phyloP scores from a whole-genome alignment of 1,140 invertebrate genomes.

The Halictus rubicundus region DNA sequence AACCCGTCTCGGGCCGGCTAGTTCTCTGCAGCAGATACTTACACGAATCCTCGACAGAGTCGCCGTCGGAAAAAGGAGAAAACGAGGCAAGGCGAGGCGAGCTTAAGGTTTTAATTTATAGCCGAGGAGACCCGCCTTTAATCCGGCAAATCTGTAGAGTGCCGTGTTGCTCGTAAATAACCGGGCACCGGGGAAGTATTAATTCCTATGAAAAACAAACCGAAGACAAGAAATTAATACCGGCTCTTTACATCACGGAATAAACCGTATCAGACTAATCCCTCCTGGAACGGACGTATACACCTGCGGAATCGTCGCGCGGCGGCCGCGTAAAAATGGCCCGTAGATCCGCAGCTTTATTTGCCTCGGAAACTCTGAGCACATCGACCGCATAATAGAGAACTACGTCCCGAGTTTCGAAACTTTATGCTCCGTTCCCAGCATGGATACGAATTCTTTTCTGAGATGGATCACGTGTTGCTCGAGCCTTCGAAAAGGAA shows the following conservation, averaged over 20 bases:
- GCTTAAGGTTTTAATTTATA: conserved; percentile 66
- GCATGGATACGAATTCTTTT: too few relatives aligned
- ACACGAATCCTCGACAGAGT: conserved; percentile 49
- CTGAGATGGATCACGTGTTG: too few relatives aligned
- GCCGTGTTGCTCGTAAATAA: conserved; percentile 64
- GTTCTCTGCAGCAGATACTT: conserved; percentile 42
- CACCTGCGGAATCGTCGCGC: neutral
- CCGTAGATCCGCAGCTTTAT: too few relatives aligned
- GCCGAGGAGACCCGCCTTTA: conserved; percentile 57
- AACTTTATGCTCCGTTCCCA: too few relatives aligned
- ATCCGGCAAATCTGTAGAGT: conserved; percentile 66
- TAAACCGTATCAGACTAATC: conserved; percentile 46
- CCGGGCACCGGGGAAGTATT: conserved; percentile 51
- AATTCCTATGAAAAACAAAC: conserved; percentile 52
- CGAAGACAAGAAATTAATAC: conserved; percentile 60
- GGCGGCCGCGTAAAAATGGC: neutral
- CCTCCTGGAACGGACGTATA: neutral
- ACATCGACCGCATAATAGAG: too few relatives aligned
- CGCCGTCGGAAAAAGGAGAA: conserved; percentile 37
- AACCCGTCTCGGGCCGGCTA: conserved; percentile 5
- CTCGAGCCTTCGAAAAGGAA: too few relatives aligned
- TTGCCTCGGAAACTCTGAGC: too few relatives aligned
- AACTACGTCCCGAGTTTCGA: too few relatives aligned
- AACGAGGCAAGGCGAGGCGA: conserved; percentile 12
- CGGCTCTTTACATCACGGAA: conserved; percentile 35